Conservation (phyloP, 2,797 vertebrate genomes). For the Anniella stebbinsi region DNA sequence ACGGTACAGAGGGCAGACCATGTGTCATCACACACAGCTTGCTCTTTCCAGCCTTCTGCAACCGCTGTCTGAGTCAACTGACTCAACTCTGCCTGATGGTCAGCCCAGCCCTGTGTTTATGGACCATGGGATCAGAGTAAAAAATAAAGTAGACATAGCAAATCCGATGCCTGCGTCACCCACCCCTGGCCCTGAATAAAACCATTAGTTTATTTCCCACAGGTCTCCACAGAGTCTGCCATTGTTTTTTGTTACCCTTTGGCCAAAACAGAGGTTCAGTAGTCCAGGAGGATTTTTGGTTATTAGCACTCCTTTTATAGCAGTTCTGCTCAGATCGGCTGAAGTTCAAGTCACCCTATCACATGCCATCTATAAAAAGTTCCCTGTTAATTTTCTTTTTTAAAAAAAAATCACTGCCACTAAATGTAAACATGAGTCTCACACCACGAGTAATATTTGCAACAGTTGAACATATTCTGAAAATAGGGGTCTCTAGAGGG, state of each 20-base stretch:
- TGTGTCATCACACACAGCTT: too few relatives aligned
- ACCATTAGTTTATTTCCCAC: background rate
- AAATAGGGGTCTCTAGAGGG: slow-evolving; percentile 69
- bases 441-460: slow-evolving; percentile 29
- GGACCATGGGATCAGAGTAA: background rate
- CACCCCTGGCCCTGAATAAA: background rate
- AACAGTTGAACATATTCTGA: slow-evolving; percentile 56
- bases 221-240: background rate
- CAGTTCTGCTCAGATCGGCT: slow-evolving; percentile 19
- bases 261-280: background rate
- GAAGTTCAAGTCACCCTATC: slow-evolving; percentile 20
- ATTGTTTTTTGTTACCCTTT: background rate
- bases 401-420: background rate
- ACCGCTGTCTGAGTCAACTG: background rate
- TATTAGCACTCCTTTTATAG: slow-evolving; percentile 1
- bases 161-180: background rate
- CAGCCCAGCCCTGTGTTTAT: background rate
- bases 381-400: background rate
- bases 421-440: slow-evolving; percentile 55
- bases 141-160: background rate
- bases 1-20: too few relatives aligned
- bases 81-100: background rate
- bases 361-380: slow-evolving; percentile 14
- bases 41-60: too few relatives aligned
- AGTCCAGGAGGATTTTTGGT: background rate